Evolutionary conservation across 2,797 vertebrate species (phyloP).

Genomic region (Spea hammondii): DNA sequence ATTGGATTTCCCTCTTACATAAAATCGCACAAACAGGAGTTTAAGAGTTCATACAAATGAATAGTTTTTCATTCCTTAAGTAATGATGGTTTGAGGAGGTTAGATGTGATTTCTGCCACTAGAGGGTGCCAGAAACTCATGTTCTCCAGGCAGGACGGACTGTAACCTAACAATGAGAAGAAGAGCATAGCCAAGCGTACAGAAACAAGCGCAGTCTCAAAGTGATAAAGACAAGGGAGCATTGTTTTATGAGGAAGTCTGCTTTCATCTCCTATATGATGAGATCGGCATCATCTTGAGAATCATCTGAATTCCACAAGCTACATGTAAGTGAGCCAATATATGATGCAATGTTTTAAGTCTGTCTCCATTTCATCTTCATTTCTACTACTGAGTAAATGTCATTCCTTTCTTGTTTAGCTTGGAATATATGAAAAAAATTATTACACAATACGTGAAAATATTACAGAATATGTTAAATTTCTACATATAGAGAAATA

Average conservation of each 20-base stretch:
- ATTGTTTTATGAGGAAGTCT: constrained; percentile 42
- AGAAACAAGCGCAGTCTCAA: constrained; percentile 40
- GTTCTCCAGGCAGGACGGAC: constrained; percentile 36
- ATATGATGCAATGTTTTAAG: not conserved
- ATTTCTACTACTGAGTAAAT: not conserved
- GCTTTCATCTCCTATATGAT: constrained; percentile 34
- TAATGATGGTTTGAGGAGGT: too few species aligned
- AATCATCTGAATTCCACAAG: constrained; percentile 27
- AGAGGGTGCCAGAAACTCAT: constrained; percentile 20
- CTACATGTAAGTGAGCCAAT: constrained; percentile 40
- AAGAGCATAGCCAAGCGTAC: constrained; percentile 15
- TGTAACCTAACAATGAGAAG: constrained; percentile 37
- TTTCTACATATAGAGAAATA: not conserved
- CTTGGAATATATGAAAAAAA: not conserved
- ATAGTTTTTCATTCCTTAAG: too few species aligned
- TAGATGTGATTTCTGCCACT: constrained; percentile 10
- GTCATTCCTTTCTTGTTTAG: not conserved
- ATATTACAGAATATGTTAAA: not conserved
- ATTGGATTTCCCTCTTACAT: too few species aligned
- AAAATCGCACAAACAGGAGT: too few species aligned
- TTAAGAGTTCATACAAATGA: too few species aligned
- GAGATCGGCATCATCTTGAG: constrained; percentile 34
- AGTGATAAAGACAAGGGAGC: constrained; percentile 45
- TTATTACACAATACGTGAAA: not conserved
- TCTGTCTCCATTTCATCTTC: not conserved